phyloP scores from a whole-genome alignment of 2,797 vertebrate genomes.

The Diplodus sargus region DNA sequence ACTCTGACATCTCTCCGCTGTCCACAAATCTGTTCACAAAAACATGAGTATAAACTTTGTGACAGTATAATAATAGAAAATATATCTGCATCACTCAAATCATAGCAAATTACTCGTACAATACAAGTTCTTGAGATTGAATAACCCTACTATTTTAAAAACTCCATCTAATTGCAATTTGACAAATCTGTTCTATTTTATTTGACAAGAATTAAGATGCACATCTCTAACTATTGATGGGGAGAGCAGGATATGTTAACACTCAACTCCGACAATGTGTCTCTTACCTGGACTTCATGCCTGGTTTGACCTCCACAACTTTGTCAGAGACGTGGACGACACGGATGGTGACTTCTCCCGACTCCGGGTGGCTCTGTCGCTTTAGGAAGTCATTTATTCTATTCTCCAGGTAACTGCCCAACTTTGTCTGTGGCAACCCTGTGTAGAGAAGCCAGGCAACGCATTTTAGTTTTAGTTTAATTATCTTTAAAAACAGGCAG shows the following conservation, averaged over 20 bases:
- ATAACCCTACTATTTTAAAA: neutral
- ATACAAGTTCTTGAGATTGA: neutral
- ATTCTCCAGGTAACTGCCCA: constrained; percentile 92
- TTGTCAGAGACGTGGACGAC: constrained; percentile 98
- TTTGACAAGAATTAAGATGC: neutral
- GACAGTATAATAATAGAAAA: neutral
- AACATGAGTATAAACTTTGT: neutral
- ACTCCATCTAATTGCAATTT: neutral
- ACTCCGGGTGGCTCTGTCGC: constrained; percentile 90
- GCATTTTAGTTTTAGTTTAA: neutral
- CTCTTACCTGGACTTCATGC: constrained; percentile 97
- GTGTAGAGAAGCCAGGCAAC: neutral
- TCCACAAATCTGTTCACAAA: constrained; percentile 92
- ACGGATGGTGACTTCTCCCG: constrained; percentile 94
- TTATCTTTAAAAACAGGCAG: neutral
- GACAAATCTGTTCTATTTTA: neutral
- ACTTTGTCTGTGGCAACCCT: constrained; percentile 96
- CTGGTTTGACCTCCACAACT: constrained; percentile 98
- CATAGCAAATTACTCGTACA: neutral
- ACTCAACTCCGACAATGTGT: neutral
- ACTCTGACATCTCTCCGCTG: constrained; percentile 97
- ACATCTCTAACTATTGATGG: neutral
- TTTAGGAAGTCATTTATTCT: constrained; percentile 95
- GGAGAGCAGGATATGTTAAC: neutral
- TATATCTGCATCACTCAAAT: neutral